Conservation (phyloP, 2,113 vertebrate genomes). For the Halcyon malimbica region DNA sequence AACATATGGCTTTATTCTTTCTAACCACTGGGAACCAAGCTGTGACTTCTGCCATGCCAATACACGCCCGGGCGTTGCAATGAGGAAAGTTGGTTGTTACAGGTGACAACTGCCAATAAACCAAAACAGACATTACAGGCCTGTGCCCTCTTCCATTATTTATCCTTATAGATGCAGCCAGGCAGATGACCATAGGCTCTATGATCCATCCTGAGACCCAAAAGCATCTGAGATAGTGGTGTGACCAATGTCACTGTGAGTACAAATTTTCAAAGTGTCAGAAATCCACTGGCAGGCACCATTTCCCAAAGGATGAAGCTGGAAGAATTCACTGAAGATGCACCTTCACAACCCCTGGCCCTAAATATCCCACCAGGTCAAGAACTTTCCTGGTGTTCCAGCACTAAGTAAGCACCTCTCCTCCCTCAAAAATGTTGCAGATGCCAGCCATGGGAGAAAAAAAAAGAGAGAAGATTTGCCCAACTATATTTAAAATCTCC, state of each 20-base stretch:
- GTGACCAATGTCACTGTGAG: neutral
- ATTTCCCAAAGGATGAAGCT: neutral
- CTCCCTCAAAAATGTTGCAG: neutral
- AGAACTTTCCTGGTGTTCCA: neutral
- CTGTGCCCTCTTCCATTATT: neutral
- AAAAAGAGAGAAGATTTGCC: neutral
- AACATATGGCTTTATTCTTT: neutral
- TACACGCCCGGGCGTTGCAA: neutral
- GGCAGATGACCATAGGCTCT: neutral
- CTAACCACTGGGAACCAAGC: fast-evolving
- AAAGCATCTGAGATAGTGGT: neutral
- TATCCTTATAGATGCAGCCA: neutral
- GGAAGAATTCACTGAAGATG: neutral
- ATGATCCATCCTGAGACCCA: neutral
- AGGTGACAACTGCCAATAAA: neutral
- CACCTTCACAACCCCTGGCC: neutral
- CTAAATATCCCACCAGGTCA: neutral
- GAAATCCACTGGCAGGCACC: neutral
- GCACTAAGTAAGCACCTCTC: neutral
- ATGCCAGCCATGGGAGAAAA: neutral
- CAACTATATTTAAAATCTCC: neutral
- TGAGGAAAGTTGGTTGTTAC: neutral
- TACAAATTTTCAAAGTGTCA: neutral
- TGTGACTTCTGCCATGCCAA: neutral
- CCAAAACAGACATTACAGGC: neutral